Conservation (phyloP, 2,888 invertebrate genomes). For the Nycteola revayana region DNA sequence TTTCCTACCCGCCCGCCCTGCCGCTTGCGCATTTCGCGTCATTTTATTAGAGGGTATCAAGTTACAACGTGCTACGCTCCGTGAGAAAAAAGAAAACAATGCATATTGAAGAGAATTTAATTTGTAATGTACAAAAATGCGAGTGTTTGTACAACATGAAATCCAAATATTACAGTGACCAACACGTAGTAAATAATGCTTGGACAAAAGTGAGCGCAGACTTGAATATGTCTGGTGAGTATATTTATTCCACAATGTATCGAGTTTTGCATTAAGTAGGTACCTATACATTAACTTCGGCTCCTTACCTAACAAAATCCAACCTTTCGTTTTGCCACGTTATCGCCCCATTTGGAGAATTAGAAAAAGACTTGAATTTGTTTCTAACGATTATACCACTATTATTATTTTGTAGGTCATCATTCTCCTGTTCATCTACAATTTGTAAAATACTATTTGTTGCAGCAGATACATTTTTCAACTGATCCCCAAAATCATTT, state of each 20-base stretch:
- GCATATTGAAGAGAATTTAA: conserved; percentile 3
- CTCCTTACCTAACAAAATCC: conserved; percentile 1
- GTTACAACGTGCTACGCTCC: conserved; percentile 1
- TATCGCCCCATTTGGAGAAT: conserved; percentile 3
- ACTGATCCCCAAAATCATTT: conserved; percentile 1
- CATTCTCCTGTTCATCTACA: not conserved
- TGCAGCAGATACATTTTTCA: not conserved
- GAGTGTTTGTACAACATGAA: conserved; percentile 5
- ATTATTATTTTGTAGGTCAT: conserved; percentile 1
- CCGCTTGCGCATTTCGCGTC: conserved; percentile 2
- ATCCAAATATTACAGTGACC: conserved; percentile 3
- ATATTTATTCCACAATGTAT: conserved; percentile 5
- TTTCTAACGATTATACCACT: conserved; percentile 1
- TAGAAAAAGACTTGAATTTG: conserved; percentile 4
- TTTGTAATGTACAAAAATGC: conserved; percentile 5
- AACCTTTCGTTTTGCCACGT: conserved; percentile 3
- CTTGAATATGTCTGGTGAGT: conserved; percentile 5
- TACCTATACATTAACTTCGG: conserved; percentile 1
- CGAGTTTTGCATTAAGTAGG: conserved; percentile 3
- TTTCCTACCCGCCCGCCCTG: conserved; percentile 3
- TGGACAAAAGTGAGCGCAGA: conserved; percentile 5
- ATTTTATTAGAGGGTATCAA: conserved; percentile 4
- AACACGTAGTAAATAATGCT: conserved; percentile 5
- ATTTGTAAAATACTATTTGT: conserved; percentile 2
- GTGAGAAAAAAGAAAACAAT: conserved; percentile 2